Evolutionary conservation across 2,113 vertebrate species (phyloP), one percentile per base, ranked within the genome.

Genomic region (Halcyon malimbica): DNA sequence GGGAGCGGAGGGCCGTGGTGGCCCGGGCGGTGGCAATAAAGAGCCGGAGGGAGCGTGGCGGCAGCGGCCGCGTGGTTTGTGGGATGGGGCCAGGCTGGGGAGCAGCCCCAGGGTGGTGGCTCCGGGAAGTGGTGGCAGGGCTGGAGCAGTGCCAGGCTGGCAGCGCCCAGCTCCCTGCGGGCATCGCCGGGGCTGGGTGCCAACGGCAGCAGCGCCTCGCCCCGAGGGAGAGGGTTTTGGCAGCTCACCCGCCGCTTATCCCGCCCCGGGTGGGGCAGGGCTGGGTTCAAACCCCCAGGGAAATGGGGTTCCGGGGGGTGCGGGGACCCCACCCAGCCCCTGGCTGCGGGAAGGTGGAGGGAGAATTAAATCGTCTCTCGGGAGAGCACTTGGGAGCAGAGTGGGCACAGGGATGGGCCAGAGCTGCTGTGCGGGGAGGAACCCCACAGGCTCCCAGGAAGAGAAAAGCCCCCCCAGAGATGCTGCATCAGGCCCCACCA

Each of bases 1-100:
- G 97, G 75, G 85, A 87, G 96, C 98, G 98, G 98, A 98, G 95
- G 28, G 90, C 24, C 4, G 39, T 82, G 35, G 82, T 17, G 1
- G 1, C 11, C 0, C 6, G 56, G 89, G 53, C 0, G 13, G 44
- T 2, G 26, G 46, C 42, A 97, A 95, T 95, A 97, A 97, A 96
- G 51, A 92, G 68, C 74, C 0, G 6, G 88, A 94, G 77, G 69
- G 80, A 85, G 59, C 0, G 1, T 12, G 17, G 42, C 15, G 42
- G 19, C 70, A 0, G 12, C 5, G 15, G 26, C 35, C 3, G 4
- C 0, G 8, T 77, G 74, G 19, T 75, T 53, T 77, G 21, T 44
- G 29, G 37, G 62, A 41, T 0, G 0, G 33, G 23, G 18, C 21
- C 1, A 9, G 25, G 42, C 53, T 5, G 17, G 24, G 21, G 77